A percentile compares a stretch with the other conserved stretches of the same genome.
These are phyloP conservation scores for Chaetodon auriga DNA, from an alignment of 2,113 vertebrate species.

Conservation along the genomic window DNA sequence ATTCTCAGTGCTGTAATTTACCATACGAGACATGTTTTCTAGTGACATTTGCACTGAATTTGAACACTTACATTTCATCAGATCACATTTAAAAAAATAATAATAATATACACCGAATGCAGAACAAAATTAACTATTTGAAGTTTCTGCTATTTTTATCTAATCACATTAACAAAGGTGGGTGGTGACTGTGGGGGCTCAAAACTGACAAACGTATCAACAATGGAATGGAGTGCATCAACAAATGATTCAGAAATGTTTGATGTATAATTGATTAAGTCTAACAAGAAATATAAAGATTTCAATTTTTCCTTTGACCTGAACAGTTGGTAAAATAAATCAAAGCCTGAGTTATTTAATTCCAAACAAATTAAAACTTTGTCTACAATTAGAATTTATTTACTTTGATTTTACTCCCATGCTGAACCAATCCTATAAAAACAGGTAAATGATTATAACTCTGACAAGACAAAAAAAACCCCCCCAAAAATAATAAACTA, in stretches of 20 bases:
- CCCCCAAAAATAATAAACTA: neutral
- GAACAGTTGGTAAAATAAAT: neutral
- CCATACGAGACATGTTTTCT: slow-evolving; percentile 4
- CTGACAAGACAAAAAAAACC: neutral
- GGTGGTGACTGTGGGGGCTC: neutral
- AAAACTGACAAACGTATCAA: neutral
- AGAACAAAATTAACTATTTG: slow-evolving; percentile 24
- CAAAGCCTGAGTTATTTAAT: neutral
- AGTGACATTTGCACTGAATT: slow-evolving; percentile 18
- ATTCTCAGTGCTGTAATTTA: slow-evolving; percentile 70
- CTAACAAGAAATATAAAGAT: neutral
- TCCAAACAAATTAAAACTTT: neutral
- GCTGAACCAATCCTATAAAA: neutral
- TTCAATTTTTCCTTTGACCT: neutral
- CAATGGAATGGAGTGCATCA: neutral
- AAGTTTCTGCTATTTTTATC: neutral
- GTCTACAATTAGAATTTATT: neutral
- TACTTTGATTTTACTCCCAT: neutral
- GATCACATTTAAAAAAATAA: slow-evolving; percentile 15
- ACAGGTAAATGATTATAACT: too few species aligned
- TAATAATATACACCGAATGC: slow-evolving; percentile 68
- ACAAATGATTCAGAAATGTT: neutral
- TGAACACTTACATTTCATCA: slow-evolving; percentile 2
- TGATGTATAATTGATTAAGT: too few species aligned
- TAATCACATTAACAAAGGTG: neutral